These are phyloP conservation scores for Papilio gigon DNA, from an alignment of 2,888 invertebrate species.

Conservation along the genomic window DNA sequence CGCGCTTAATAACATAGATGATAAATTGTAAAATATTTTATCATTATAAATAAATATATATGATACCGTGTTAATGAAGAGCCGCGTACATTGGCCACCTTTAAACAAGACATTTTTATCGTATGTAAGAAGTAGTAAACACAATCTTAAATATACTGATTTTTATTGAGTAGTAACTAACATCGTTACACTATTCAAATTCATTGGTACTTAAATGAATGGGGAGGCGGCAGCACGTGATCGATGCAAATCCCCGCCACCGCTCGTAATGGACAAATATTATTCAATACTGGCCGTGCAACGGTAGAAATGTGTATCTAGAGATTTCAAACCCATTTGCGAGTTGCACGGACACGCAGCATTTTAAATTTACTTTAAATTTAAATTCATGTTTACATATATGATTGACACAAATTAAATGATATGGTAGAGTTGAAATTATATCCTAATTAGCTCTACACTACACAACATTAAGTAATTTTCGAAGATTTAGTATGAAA, in stretches of 20 bases:
- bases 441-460: too few relatives aligned
- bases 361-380: neutral
- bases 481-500: too few relatives aligned
- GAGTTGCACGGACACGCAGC: neutral
- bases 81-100: too few relatives aligned
- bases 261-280: constrained; percentile 13
- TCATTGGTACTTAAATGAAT: neutral
- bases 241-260: neutral
- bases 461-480: too few relatives aligned
- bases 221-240: neutral
- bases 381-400: neutral
- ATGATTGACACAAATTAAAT: neutral
- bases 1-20: too few relatives aligned
- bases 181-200: neutral
- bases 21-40: too few relatives aligned
- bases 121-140: too few relatives aligned
- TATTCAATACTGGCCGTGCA: constrained; percentile 2
- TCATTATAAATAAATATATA: too few relatives aligned
- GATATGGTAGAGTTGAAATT: too few relatives aligned
- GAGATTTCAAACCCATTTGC: constrained; percentile 1
- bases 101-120: too few relatives aligned
- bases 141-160: too few relatives aligned
- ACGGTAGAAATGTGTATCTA: constrained; percentile 3
- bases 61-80: too few relatives aligned
- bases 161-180: neutral